A percentile compares a stretch with the other conserved stretches of the same genome.
Evolutionary conservation across 2,113 vertebrate genomes (phyloP).

Genomic region (Heterocephalus glaber): DNA sequence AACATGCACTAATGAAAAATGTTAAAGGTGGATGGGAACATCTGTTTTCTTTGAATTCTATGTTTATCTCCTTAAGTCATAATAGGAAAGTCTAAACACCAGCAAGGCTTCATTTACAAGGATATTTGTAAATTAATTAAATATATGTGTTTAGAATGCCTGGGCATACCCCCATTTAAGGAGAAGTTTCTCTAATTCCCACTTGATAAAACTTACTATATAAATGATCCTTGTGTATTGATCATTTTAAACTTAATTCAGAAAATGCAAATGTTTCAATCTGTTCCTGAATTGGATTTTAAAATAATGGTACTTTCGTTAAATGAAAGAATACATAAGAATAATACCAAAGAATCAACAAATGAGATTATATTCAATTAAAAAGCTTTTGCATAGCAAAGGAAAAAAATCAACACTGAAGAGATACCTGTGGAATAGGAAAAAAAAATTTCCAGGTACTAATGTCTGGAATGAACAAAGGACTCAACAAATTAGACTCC

Average conservation of each 20-base stretch:
- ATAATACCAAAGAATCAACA: background rate
- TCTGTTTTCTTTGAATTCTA: conserved; percentile 39
- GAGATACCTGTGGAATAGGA: background rate
- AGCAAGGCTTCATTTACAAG: background rate
- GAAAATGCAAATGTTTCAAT: conserved; percentile 34
- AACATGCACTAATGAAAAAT: background rate
- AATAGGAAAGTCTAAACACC: conserved; percentile 6
- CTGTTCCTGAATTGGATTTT: conserved; percentile 21
- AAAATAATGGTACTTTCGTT: conserved; percentile 27
- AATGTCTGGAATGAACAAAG: background rate
- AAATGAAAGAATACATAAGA: background rate
- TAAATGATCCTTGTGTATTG: conserved; percentile 35
- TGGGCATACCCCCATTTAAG: background rate
- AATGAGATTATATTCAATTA: background rate
- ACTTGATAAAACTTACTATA: background rate
- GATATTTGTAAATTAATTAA: conserved; percentile 43
- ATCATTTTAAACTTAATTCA: conserved; percentile 53
- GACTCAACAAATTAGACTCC: background rate
- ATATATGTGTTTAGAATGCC: conserved; percentile 5
- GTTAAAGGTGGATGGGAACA: background rate
- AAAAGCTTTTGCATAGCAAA: background rate
- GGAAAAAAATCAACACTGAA: background rate
- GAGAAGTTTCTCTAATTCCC: conserved; percentile 8
- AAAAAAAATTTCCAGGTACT: background rate
- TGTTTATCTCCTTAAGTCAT: conserved; percentile 26